A percentile compares a stretch with the other conserved stretches of the same genome.
Evolutionary conservation across 2,888 invertebrate genomes (phyloP).

Genomic region (Mimachlamys varia): DNA sequence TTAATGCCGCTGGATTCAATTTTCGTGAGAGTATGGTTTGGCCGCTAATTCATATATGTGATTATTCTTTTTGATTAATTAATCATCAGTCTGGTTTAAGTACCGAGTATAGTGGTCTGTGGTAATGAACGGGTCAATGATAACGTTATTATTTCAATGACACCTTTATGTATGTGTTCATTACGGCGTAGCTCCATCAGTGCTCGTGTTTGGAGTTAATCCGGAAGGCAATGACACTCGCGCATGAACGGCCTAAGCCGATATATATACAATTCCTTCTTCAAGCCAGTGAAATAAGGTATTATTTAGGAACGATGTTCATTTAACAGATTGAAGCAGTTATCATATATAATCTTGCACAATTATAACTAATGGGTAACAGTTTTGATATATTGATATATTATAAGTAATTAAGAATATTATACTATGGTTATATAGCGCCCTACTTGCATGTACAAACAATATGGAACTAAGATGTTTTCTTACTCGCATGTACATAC

Average conservation of each 20-base stretch:
- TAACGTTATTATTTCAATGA: neutral
- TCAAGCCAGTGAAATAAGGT: neutral
- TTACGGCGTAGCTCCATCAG: neutral
- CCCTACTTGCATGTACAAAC: no score
- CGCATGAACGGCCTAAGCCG: neutral
- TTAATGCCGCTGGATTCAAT: neutral
- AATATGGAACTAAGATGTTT: no score
- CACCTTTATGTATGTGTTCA: neutral
- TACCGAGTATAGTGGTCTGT: neutral
- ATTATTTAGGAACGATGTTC: neutral
- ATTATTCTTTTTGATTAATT: constrained; percentile 26
- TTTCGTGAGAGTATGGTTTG: neutral
- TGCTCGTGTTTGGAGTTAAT: neutral
- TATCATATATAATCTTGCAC: no score
- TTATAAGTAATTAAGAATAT: no score
- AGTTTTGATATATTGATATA: no score
- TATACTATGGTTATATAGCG: no score
- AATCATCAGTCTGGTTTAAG: neutral
- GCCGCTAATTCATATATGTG: neutral
- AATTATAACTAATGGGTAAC: no score
- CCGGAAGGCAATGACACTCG: neutral
- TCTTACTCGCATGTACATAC: no score
- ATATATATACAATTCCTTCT: neutral
- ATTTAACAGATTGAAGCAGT: neutral
- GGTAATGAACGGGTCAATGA: neutral